Evolutionary conservation across 2,797 vertebrate genomes (phyloP), one percentile per base, ranked within the genome.

Genomic region (Pyrocephalus nanus): DNA sequence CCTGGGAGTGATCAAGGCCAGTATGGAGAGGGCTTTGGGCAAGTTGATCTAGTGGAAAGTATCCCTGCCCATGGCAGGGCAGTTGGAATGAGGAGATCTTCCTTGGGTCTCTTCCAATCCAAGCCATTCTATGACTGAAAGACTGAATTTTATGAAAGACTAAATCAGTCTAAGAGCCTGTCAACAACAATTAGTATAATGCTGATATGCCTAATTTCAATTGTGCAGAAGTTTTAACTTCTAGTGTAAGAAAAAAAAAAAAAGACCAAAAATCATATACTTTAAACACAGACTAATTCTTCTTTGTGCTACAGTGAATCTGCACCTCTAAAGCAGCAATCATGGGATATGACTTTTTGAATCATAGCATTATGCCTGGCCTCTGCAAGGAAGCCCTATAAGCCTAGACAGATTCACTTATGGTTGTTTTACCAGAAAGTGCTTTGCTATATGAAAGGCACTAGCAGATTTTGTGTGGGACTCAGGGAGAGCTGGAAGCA

Each of bases 291-390:
- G 25, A 47, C 15, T 25, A 54, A 12, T 47, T 77, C 11, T 55
- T 22, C 21, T 45, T 66, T 80, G 27, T 77, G 26, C 26, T 58
- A 34, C 21, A 40, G 7, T 14, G 42, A 57, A 5, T 26, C 61
- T 47, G 29, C 14, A 62, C 11, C 10, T 70, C n/a, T 55, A 62
- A 73, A 57, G 10, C 36, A 73, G 43, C 26, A 73, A 6, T 12
- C 14, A 12, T 18, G 38, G 72, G 71, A 65, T 12, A 7, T 4
- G 14, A 18, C 27, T 36, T 34, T 80, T 74, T 47, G 14, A 73
- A 72, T 43, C 1, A 2, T 4, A 29, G 15, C 1, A 1, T 64
- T 75, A 60, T 3, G 19, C 19, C 19, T 0, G 0, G 16, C 29
- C n/a, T 51, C 42, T 55, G 5, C 48, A 54, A 73, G 42, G 29